Evolutionary conservation across 2,888 invertebrate genomes (phyloP).

Genomic region (Limnephilus lunatus): DNA sequence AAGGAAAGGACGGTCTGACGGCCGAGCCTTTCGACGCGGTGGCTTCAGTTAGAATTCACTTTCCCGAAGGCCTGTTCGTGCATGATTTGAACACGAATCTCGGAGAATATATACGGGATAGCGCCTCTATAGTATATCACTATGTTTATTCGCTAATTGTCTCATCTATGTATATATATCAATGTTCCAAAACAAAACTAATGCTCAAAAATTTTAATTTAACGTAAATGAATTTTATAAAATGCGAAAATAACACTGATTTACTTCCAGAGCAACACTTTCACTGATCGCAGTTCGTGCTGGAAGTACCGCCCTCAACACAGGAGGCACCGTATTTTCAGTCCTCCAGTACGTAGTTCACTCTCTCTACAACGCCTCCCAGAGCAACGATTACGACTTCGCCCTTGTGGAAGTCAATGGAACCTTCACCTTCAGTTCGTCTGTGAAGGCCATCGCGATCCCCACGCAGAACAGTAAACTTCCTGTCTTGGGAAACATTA

Average conservation of each 20-base stretch:
- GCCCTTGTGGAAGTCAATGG: conserved; percentile 72
- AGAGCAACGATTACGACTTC: conserved; percentile 74
- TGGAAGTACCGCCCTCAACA: conserved; percentile 74
- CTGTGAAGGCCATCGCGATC: conserved; percentile 71
- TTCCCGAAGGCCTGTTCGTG: too few relatives aligned
- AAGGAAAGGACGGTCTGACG: too few relatives aligned
- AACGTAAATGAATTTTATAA: not conserved
- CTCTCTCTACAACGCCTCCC: conserved; percentile 72
- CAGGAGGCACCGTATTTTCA: conserved; percentile 73
- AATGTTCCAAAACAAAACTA: too few relatives aligned
- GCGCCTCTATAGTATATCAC: too few relatives aligned
- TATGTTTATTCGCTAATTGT: too few relatives aligned
- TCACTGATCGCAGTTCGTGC: conserved; percentile 72
- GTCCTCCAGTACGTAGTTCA: conserved; percentile 73
- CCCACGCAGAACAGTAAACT: conserved; percentile 71
- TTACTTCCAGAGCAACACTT: conserved; percentile 44
- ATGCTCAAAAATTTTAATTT: not conserved
- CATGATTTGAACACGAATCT: too few relatives aligned
- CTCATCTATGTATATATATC: too few relatives aligned
- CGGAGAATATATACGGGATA: too few relatives aligned
- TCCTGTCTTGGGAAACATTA: conserved; percentile 72
- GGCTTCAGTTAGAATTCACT: too few relatives aligned
- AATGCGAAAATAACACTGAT: not conserved
- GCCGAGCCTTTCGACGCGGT: too few relatives aligned
- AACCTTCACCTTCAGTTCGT: conserved; percentile 70